A percentile compares a stretch with the other conserved stretches of the same genome.
These are phyloP conservation scores for Troides helena DNA, from an alignment of 2,888 invertebrate genomes.

Conservation along the genomic window DNA sequence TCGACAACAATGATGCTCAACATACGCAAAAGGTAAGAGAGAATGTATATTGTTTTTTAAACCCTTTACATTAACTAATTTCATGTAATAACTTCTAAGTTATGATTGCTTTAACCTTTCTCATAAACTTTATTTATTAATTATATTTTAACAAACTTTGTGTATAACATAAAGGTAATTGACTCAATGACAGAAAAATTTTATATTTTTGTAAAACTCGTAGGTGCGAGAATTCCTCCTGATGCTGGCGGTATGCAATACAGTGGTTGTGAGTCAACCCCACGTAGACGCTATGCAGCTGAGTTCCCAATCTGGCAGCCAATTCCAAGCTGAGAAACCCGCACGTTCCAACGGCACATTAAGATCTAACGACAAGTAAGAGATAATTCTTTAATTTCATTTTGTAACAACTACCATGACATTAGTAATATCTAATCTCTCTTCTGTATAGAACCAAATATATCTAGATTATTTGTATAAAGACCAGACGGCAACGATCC, in stretches of 20 bases:
- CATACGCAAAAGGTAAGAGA: slow-evolving; percentile 81
- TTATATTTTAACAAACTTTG: too few relatives aligned
- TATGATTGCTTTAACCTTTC: too few relatives aligned
- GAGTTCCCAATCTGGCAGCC: slow-evolving; percentile 68
- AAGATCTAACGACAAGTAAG: slow-evolving; percentile 70
- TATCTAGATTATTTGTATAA: too few relatives aligned
- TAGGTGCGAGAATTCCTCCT: slow-evolving; percentile 93
- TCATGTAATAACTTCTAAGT: too few relatives aligned
- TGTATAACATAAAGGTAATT: neutral
- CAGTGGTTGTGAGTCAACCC: slow-evolving; percentile 96
- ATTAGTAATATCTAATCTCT: too few relatives aligned
- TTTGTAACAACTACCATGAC: neutral
- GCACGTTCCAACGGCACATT: slow-evolving; percentile 59
- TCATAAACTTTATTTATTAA: too few relatives aligned
- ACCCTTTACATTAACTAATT: too few relatives aligned
- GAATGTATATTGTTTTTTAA: neutral
- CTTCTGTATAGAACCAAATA: too few relatives aligned
- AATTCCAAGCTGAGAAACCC: slow-evolving; percentile 65
- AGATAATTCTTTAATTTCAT: neutral
- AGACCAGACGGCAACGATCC: too few relatives aligned
- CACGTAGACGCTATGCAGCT: slow-evolving; percentile 85
- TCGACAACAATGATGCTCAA: slow-evolving; percentile 63
- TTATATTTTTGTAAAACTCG: slow-evolving; percentile 29
- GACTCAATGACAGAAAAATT: neutral
- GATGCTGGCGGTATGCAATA: slow-evolving; percentile 96